Evolutionary conservation across 2,888 invertebrate species (phyloP).

Genomic region (Busseola fusca): DNA sequence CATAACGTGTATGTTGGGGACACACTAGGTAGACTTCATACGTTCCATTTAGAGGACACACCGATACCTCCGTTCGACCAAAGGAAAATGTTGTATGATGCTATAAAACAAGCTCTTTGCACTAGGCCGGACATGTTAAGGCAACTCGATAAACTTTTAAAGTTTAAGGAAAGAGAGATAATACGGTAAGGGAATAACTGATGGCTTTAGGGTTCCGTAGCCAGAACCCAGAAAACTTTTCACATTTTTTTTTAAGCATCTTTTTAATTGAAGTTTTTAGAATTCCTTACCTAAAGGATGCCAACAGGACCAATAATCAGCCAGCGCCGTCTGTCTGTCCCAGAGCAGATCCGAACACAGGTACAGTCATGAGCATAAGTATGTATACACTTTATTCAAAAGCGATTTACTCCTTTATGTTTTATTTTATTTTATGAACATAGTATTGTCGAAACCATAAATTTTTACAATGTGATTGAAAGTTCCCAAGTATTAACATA

Average conservation of each 20-base stretch:
- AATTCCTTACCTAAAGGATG: neutral
- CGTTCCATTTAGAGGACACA: constrained; percentile 93
- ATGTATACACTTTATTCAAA: no score
- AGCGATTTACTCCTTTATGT: no score
- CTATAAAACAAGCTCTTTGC: constrained; percentile 90
- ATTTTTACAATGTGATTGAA: no score
- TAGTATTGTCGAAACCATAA: no score
- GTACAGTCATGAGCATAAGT: no score
- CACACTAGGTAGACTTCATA: constrained; percentile 90
- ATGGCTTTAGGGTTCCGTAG: neutral
- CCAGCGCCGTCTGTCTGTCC: neutral
- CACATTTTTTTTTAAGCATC: neutral
- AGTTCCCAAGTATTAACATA: no score
- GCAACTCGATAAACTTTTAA: constrained; percentile 89
- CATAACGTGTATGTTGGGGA: constrained; percentile 92
- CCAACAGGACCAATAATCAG: neutral
- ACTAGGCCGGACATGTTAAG: constrained; percentile 90
- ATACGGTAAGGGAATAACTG: neutral
- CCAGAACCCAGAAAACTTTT: neutral
- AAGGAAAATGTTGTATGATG: constrained; percentile 89
- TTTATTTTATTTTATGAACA: no score
- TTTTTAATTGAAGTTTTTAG: neutral
- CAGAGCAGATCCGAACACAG: neutral
- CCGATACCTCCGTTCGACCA: constrained; percentile 93
- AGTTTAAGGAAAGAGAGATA: constrained; percentile 63